Evolutionary conservation across 1,140 invertebrate species (phyloP), one percentile per base, ranked within the genome.

Genomic region (Parasteatoda tepidariorum): DNA sequence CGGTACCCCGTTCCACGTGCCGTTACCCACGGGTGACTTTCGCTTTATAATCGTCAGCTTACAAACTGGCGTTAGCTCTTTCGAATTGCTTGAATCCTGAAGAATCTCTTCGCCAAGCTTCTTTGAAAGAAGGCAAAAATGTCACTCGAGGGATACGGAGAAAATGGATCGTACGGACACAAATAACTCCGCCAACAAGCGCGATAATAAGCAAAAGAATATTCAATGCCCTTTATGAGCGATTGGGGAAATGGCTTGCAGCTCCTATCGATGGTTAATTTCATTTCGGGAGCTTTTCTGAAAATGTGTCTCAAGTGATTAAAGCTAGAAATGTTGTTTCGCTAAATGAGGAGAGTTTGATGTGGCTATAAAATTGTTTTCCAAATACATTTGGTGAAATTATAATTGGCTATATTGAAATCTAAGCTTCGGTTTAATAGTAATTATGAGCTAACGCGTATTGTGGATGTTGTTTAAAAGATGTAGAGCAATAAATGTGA

Each of bases 171-270:
- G 13, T 30, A 18, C 15, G 68, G 38, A 18, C 15, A 31, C 31
- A 31, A 31, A 28, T 31, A 66, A 24, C 22, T 24, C 31, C 15
- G 24, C 31, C 54, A 26, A 57, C 55, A 61, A 28, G 26, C 31
- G 61, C 30, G 34, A 22, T 33, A 54, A 64, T 66, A 28, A 61
- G 54, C 28, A 26, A 76, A 38, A 57, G 59, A 64, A 66, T 66
- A 66, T 76, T 76, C 61, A 76, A 76, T 48, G 61, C 22, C 13
- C 74, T 76, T 76, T 76, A 76, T 28, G 61, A 66, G 33, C 59
- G 31, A 22, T 66, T 54, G 28, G 74, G 74, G 74, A 76, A 31
- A 66, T 38, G 24, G 33, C 24, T 9, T 30, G 4, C 7, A 18
- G 13, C 55, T 57, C 55, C 38, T 41, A 41, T 41, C 38, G 38